These are phyloP conservation scores for Lasioglossum leucozonium DNA, from an alignment of 2,888 invertebrate genomes.

Conservation along the genomic window DNA sequence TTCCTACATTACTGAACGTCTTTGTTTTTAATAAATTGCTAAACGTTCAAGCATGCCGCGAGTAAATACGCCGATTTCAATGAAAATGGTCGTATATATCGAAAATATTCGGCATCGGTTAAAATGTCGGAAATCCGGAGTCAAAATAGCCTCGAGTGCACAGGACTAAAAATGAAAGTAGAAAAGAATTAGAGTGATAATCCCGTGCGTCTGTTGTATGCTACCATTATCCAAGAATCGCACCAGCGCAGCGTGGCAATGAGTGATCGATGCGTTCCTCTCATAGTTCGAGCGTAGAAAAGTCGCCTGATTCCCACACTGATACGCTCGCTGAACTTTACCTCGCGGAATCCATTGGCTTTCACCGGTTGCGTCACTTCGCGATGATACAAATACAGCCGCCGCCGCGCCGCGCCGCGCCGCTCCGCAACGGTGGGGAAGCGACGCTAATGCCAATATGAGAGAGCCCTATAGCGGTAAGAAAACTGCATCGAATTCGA, in stretches of 20 bases:
- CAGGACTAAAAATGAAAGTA: background rate
- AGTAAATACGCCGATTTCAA: too few species aligned
- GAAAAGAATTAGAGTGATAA: background rate
- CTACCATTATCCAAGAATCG: constrained; percentile 5
- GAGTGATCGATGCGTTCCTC: constrained; percentile 62
- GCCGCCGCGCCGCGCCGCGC: constrained; percentile 8
- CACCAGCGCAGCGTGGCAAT: constrained; percentile 33
- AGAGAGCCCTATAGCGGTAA: constrained; percentile 5
- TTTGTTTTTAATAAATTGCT: too few species aligned
- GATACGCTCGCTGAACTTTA: constrained; percentile 72
- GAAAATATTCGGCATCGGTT: background rate
- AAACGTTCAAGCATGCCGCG: too few species aligned
- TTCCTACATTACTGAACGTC: too few species aligned
- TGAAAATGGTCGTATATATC: too few species aligned
- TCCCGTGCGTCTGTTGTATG: background rate
- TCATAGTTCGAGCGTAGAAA: constrained; percentile 61
- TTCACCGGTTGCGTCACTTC: constrained; percentile 71
- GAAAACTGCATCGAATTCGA: constrained; percentile 38
- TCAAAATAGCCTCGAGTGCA: background rate
- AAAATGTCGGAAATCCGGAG: background rate
- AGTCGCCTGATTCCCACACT: constrained; percentile 73
- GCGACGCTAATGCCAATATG: constrained; percentile 40
- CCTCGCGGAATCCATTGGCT: constrained; percentile 69
- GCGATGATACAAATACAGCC: constrained; percentile 67
- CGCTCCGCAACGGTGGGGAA: background rate